phyloP scores from a whole-genome alignment of 2,797 vertebrate genomes.

The Novumbra hubbsi region DNA sequence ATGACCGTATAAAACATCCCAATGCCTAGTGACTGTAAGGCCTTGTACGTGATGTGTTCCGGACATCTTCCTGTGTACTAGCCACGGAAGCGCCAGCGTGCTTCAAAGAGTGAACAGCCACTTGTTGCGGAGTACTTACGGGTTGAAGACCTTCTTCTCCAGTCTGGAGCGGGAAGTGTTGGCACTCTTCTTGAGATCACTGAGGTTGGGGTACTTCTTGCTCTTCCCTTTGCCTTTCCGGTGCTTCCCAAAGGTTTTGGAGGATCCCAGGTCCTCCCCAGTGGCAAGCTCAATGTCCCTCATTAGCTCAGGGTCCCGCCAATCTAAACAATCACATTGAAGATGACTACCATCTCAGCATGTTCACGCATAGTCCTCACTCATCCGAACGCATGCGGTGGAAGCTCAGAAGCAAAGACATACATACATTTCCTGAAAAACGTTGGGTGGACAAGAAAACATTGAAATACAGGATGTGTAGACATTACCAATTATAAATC shows the following conservation, averaged over 20 bases:
- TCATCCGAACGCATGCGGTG: not conserved
- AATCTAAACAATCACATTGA: conserved; percentile 70
- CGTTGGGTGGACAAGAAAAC: not conserved
- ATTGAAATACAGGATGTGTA: not conserved
- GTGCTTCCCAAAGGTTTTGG: conserved; percentile 55
- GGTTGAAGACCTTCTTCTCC: conserved; percentile 90
- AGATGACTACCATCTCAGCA: not conserved
- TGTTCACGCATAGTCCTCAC: not conserved
- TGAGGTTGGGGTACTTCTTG: conserved; percentile 85
- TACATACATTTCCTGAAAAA: not conserved
- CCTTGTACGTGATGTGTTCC: not conserved
- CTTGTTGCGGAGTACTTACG: conserved; percentile 70
- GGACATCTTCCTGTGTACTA: not conserved
- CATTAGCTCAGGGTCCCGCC: conserved; percentile 88
- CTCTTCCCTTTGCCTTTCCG: conserved; percentile 67
- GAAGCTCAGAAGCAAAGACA: not conserved
- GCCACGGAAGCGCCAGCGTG: not conserved
- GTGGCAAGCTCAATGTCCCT: conserved; percentile 88
- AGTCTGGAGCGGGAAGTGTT: conserved; percentile 84
- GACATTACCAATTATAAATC: not conserved
- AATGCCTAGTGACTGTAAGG: not conserved
- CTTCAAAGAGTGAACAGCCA: not conserved
- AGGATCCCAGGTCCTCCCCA: conserved; percentile 87
- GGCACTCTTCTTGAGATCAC: conserved; percentile 83
- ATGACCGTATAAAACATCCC: not conserved